Base-by-base conservation (phyloP, 1,140 invertebrate genomes). In the Diorhabda elongata region DNA sequence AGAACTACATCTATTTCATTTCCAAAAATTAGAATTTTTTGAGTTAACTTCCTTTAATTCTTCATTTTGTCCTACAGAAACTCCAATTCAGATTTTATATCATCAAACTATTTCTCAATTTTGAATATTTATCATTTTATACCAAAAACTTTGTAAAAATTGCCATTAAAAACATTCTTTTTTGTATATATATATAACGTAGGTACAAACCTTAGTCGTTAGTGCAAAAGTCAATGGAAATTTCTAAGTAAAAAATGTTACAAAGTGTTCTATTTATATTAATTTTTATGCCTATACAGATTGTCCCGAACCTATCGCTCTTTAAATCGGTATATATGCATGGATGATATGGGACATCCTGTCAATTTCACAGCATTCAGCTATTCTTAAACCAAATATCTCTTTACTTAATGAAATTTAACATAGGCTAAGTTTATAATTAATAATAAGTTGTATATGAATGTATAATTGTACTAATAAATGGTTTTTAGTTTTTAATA, bases 381-480 rank as follows among this genome's bases (percentile, higher is more conserved):
- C 61, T 62, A 42, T 44, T 5, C 61, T 44, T n/a, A 61, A 62
- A 62, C 61, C 61, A 62, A 62, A 62, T 62, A 44, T 44, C 61
- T 62, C 44, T 26, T 26, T 26, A 26, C 5, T 52, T 52, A 52
- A 44, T 62, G 3, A 61, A 58, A 59, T 44, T 69, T 70, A 45
- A 58, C 47, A 66, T 72, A 72, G 71, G 57, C 66, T 72, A 67
- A 72, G 64, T 72, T 72, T 63, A 56, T 71, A 69, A 58, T 64
- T 47, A 70, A 63, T 42, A 42, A 44, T 72, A 72, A 72, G 71
- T 72, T 72, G 71, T 72, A 72, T 65, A 65, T 72, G 73, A 70
- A 72, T 74, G 73, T 74, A 74, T 74, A 74, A 74, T 74, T 72
- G 71, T 74, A 74, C 73, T 74, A 74, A 74, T 74, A 64, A 57